Conservation (phyloP, 2,888 invertebrate genomes). For the Caenorhabditis wallacei region DNA sequence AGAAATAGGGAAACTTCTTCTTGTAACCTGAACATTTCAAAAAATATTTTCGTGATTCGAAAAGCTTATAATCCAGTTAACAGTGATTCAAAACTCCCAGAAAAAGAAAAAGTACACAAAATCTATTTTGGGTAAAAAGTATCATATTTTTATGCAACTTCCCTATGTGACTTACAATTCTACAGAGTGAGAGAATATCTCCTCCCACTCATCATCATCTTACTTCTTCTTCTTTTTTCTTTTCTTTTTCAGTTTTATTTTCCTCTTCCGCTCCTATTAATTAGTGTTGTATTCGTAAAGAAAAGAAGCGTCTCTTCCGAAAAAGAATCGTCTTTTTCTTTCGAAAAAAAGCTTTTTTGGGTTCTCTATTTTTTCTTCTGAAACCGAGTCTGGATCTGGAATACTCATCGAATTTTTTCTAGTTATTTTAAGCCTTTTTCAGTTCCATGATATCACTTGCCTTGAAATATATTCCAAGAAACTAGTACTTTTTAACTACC, state of each 20-base stretch:
- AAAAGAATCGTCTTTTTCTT: background rate
- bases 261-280: constrained; percentile 20
- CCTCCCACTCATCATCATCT: constrained; percentile 18
- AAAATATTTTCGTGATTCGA: no score
- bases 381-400: no score
- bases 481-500: background rate
- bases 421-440: no score
- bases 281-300: constrained; percentile 18
- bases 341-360: background rate
- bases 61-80: no score
- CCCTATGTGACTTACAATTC: background rate
- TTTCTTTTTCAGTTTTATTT: background rate
- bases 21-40: no score
- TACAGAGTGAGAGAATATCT: background rate
- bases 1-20: background rate
- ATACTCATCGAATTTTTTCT: no score
- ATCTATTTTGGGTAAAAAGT: no score
- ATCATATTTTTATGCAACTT: background rate
- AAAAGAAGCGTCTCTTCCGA: background rate
- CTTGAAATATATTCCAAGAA: no score
- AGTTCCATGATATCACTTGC: no score
- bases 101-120: no score
- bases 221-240: constrained; percentile 3
- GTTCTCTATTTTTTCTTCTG: background rate
- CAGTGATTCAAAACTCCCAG: no score